Percentiles rank a stretch among this genome's conserved stretches.
Evolutionary conservation across 2,888 invertebrate genomes (phyloP).

Genomic region (Cyclophora albipunctata): DNA sequence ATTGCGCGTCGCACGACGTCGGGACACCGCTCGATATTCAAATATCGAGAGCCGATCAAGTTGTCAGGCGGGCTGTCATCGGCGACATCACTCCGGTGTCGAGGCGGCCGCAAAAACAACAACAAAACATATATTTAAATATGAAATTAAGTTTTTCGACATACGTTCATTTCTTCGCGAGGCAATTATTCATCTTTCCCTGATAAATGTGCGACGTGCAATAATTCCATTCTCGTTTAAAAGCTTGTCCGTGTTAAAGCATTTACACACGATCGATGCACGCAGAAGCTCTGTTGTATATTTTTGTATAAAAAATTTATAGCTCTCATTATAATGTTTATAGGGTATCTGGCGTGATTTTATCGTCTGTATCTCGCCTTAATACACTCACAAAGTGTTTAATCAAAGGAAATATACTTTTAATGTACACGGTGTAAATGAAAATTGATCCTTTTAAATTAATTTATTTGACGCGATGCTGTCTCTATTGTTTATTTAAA

Average conservation of each 20-base stretch:
- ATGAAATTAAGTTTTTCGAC: conserved; percentile 68
- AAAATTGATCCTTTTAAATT: conserved; percentile 16
- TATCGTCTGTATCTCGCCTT: conserved; percentile 36
- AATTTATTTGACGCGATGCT: no score
- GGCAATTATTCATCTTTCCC: conserved; percentile 61
- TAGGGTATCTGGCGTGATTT: conserved; percentile 36
- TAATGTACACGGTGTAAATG: conserved; percentile 26
- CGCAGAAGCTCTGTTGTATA: conserved; percentile 26
- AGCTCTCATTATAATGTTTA: conserved; percentile 46
- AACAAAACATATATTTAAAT: conserved; percentile 65
- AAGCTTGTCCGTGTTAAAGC: conserved; percentile 49
- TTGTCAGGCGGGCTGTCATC: conserved; percentile 7
- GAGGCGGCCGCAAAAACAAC: conserved; percentile 25
- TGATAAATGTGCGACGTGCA: conserved; percentile 67
- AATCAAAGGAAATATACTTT: conserved; percentile 13
- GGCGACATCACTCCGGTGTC: conserved; percentile 14
- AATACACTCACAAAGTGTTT: conserved; percentile 24
- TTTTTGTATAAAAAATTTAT: conserved; percentile 44
- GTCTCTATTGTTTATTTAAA: no score
- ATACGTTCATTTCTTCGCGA: conserved; percentile 58
- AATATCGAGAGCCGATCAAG: conserved; percentile 3
- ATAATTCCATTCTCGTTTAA: conserved; percentile 69
- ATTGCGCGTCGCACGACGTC: conserved; percentile 11
- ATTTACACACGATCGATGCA: conserved; percentile 42
- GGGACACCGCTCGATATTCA: conserved; percentile 1